Evolutionary conservation across 2,888 invertebrate species (phyloP).

Genomic region (Blastobasis lacticolella): DNA sequence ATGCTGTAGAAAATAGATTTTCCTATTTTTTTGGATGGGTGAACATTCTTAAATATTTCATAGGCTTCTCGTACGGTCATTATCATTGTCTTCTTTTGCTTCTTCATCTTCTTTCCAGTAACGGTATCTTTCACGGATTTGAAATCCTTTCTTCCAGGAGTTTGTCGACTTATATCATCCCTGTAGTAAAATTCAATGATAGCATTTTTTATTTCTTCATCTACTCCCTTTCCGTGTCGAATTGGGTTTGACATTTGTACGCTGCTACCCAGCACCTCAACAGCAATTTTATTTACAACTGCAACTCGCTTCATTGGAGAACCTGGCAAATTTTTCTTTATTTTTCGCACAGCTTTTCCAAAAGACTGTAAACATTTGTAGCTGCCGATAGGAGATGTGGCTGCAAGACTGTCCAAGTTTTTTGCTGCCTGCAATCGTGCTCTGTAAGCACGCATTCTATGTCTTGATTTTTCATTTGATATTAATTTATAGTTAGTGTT

Average conservation of each 20-base stretch:
- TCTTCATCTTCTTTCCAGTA: slow-evolving; percentile 5
- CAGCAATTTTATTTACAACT: no score
- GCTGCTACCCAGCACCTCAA: no score
- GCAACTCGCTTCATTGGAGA: slow-evolving; percentile 5
- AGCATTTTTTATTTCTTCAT: no score
- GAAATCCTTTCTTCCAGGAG: slow-evolving; percentile 3
- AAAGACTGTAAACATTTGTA: slow-evolving; percentile 5
- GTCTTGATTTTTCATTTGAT: not conserved
- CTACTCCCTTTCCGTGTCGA: no score
- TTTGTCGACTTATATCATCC: no score
- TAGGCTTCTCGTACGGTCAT: slow-evolving; percentile 4
- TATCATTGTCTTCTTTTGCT: slow-evolving; percentile 3
- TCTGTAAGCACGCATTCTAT: no score
- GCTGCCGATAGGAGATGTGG: slow-evolving; percentile 5
- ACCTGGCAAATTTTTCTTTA: slow-evolving; percentile 5
- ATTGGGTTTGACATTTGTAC: no score
- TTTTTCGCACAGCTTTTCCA: slow-evolving; percentile 6
- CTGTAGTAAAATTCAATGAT: no score
- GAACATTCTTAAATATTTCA: slow-evolving; percentile 4
- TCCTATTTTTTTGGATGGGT: no score
- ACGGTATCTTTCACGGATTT: slow-evolving; percentile 2
- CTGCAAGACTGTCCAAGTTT: not conserved
- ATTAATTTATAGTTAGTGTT: not conserved
- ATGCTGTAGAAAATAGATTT: no score
- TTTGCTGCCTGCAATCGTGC: not conserved